Conservation (phyloP, 1,140 invertebrate species). For the Drosophila mayri region DNA sequence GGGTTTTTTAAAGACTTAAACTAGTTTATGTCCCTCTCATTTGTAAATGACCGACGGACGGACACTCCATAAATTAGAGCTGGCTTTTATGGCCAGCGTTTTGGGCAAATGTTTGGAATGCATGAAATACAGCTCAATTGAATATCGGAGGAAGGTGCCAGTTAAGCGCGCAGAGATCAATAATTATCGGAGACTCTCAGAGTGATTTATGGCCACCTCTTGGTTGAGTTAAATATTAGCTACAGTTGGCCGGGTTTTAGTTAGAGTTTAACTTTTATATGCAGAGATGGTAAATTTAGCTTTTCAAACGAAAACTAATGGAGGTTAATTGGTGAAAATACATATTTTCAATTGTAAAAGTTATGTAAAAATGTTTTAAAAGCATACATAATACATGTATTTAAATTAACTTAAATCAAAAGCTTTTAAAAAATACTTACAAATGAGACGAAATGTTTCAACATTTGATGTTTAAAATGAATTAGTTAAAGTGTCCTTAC, state of each 20-base stretch:
- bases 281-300: background rate
- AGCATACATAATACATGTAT: too few relatives aligned
- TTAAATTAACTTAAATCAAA: too few relatives aligned
- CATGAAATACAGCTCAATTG: conserved; percentile 52
- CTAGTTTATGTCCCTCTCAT: conserved; percentile 45
- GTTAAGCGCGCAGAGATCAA: conserved; percentile 37
- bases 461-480: too few relatives aligned
- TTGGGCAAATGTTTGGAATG: conserved; percentile 52
- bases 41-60: conserved; percentile 27
- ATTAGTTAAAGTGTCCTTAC: too few relatives aligned
- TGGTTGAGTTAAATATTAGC: conserved; percentile 28
- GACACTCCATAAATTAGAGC: conserved; percentile 30
- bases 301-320: background rate
- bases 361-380: too few relatives aligned
- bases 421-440: too few relatives aligned
- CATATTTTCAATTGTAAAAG: too few relatives aligned
- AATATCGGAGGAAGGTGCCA: conserved; percentile 26
- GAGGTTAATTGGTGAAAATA: too few relatives aligned
- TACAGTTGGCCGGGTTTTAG: background rate
- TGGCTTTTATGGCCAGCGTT: conserved; percentile 24
- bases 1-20: conserved; percentile 18
- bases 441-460: too few relatives aligned
- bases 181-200: conserved; percentile 28
- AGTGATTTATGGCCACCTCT: conserved; percentile 28
- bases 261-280: background rate